A percentile compares a stretch with the other conserved stretches of the same genome.
phyloP scores from a whole-genome alignment of 2,888 invertebrate genomes.

The Clunio marinus region DNA sequence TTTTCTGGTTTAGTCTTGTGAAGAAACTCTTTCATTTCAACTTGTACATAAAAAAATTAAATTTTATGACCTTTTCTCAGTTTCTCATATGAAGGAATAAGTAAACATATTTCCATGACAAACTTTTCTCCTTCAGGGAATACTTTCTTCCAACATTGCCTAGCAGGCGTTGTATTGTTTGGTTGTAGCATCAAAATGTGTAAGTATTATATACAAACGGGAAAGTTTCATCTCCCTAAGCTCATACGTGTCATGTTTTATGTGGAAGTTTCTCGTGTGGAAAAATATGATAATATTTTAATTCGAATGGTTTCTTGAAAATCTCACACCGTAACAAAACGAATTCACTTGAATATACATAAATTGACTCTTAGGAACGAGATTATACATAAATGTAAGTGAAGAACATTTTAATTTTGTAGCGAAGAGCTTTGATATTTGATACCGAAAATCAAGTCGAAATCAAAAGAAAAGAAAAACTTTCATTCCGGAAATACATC shows the following conservation, averaged over 20 bases:
- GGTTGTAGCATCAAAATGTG: neutral
- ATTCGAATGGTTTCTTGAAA: neutral
- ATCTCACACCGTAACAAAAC: neutral
- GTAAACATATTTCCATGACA: neutral
- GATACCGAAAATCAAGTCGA: no score
- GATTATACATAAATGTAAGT: no score
- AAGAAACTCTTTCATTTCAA: no score
- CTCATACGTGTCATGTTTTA: slow-evolving; percentile 7
- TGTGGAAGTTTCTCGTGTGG: slow-evolving; percentile 3
- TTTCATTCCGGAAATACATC: no score
- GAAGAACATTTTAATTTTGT: no score
- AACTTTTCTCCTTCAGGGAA: neutral
- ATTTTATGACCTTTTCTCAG: slow-evolving; percentile 7
- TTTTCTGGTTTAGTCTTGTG: no score
- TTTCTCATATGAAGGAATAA: neutral
- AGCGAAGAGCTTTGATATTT: no score
- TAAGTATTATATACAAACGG: no score
- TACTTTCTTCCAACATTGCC: neutral
- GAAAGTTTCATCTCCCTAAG: neutral
- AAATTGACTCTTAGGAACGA: no score
- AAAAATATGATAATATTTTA: slow-evolving; percentile 24
- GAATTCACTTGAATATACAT: no score
- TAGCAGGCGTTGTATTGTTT: slow-evolving; percentile 14
- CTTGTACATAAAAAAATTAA: slow-evolving; percentile 3
- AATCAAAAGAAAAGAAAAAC: no score